Evolutionary conservation across 2,888 invertebrate species (phyloP).

Genomic region (Hoplodrina blanda): DNA sequence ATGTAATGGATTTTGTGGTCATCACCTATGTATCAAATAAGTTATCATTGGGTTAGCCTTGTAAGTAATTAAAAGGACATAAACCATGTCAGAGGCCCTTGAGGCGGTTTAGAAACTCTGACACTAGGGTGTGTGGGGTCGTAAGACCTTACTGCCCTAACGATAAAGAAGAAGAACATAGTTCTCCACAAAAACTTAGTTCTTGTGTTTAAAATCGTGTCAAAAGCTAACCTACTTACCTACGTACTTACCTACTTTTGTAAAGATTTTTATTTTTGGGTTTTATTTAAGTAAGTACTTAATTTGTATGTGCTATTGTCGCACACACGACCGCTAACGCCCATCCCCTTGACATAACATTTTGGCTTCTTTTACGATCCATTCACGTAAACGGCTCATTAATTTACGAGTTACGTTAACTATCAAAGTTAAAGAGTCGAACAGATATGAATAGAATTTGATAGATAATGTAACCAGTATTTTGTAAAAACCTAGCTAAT

Average conservation of each 20-base stretch:
- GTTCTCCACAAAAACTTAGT: too few relatives aligned
- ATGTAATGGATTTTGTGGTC: too few relatives aligned
- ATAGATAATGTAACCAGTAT: neutral
- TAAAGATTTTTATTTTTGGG: accelerated
- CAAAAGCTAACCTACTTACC: too few relatives aligned
- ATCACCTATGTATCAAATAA: neutral
- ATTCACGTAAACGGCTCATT: conserved; percentile 10
- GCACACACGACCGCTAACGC: neutral
- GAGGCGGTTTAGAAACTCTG: too few relatives aligned
- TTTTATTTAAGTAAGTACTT: neutral
- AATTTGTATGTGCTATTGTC: neutral
- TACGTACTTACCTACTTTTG: too few relatives aligned
- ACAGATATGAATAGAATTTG: neutral
- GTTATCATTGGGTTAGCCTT: too few relatives aligned
- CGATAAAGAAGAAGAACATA: too few relatives aligned
- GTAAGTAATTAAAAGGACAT: neutral
- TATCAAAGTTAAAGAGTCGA: neutral
- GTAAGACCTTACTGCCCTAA: too few relatives aligned
- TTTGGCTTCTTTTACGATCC: conserved; percentile 6
- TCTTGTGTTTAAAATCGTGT: neutral
- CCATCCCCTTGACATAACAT: neutral
- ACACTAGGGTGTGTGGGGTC: too few relatives aligned
- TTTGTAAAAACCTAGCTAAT: too few relatives aligned
- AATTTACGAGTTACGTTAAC: neutral
- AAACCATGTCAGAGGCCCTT: too few relatives aligned